Base-by-base conservation (phyloP, 2,113 vertebrate genomes). In the Grallaria varia region DNA sequence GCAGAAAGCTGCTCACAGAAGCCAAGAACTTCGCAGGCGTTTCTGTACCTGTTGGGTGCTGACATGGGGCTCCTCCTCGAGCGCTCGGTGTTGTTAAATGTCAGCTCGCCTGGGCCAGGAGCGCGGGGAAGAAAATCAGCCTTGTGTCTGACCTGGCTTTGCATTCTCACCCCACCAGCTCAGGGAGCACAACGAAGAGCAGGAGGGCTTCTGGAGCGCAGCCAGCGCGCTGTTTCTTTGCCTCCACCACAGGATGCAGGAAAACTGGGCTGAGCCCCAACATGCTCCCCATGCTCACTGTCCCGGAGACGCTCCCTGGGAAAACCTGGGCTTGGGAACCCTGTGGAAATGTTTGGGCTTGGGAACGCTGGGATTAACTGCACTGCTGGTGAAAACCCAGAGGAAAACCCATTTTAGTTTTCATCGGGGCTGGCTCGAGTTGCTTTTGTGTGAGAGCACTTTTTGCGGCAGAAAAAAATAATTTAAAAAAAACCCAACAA, bases 41-140 rank as follows among this genome's bases (percentile, higher is more conserved):
- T 92, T 95, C 92, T 88, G 92, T 95, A 94, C 95, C 95, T 95
- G 90, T 86, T 88, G 86, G 89, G 66, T 93, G 88, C 90, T 90
- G 92, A 93, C 90, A 95, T 2, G 0, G 69, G 73, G 83, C 60
- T 53, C 60, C 49, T 81, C 81, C 75, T 33, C 16, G 52, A 93
- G 72, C 3, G 0, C 62, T 90, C 31, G 28, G 8, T 81, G 59
- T 80, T 88, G 82, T 77, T 90, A 96, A 91, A 94, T 91, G 94
- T 87, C 90, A 86, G 63, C 49, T 81, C 0, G 0, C 75, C 4
- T 6, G 52, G 67, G 47, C 88, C 66, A 85, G 77, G 50, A 95
- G 10, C 21, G 6, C 45, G 3, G 63, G 12, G 3, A 59, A 90
- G n/a, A 89, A 84, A 49, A 66, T 27, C 68, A 88, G n/a, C n/a